Percentiles rank a stretch among this genome's conserved stretches.
Conservation (phyloP, 2,797 vertebrate genomes). For the Sebastes nivosus region DNA sequence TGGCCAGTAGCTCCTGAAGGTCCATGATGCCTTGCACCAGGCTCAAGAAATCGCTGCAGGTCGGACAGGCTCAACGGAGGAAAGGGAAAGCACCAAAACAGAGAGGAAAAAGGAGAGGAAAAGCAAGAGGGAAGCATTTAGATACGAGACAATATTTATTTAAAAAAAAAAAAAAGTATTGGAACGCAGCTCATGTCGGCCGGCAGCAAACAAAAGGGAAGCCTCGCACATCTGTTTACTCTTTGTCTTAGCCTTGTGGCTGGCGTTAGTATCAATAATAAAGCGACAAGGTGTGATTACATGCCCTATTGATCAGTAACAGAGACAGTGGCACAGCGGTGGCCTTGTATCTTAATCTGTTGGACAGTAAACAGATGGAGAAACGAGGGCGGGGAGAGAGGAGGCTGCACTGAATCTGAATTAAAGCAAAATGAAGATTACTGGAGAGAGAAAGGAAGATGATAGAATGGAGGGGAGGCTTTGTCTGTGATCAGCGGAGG, state of each 20-base stretch:
- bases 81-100: conserved; percentile 63
- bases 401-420: conserved; percentile 21
- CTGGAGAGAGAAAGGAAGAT: background rate
- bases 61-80: conserved; percentile 92
- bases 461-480: background rate
- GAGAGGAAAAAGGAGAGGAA: background rate
- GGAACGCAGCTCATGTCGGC: background rate
- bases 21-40: conserved; percentile 99
- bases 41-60: conserved; percentile 97
- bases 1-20: conserved; percentile 95
- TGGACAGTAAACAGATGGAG: conserved; percentile 57
- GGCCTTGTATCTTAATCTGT: conserved; percentile 56
- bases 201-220: conserved; percentile 21
- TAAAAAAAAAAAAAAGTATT: conserved; percentile 1
- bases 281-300: conserved; percentile 59
- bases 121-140: conserved; percentile 22
- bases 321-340: conserved; percentile 39
- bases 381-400: background rate
- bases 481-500: background rate
- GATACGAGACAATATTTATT: background rate
- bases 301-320: conserved; percentile 68
- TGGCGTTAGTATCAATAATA: conserved; percentile 51
- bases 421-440: conserved; percentile 32
- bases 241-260: conserved; percentile 22
- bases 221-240: conserved; percentile 20